A percentile compares a stretch with the other conserved stretches of the same genome.
These are phyloP conservation scores for Batillaria attramentaria DNA, from an alignment of 1,140 invertebrate genomes.

Conservation along the genomic window DNA sequence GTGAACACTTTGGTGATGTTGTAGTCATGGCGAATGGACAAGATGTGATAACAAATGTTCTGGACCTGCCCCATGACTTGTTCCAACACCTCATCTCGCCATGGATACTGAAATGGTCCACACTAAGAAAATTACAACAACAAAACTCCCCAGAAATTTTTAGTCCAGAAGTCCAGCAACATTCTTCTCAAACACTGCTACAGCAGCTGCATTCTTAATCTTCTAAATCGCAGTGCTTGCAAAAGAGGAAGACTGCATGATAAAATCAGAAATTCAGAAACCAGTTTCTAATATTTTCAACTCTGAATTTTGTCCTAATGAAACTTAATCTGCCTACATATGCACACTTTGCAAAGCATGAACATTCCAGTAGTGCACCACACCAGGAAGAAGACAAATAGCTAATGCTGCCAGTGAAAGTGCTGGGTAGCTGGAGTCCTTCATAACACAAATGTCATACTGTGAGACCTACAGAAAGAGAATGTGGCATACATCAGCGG, in stretches of 20 bases:
- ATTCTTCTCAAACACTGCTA: neutral
- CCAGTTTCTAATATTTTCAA: too few species aligned
- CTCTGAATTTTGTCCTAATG: too few species aligned
- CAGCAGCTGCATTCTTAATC: too few species aligned
- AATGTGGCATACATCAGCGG: constrained; percentile 48
- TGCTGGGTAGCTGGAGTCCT: neutral
- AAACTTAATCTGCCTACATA: too few species aligned
- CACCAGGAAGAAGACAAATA: neutral
- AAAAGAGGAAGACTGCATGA: too few species aligned
- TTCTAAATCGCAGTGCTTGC: too few species aligned
- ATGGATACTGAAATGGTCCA: neutral
- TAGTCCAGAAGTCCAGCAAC: neutral
- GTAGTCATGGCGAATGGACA: constrained; percentile 17
- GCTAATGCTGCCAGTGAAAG: neutral
- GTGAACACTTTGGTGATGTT: neutral
- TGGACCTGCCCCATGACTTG: constrained; percentile 7
- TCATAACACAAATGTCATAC: neutral
- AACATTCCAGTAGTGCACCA: too few species aligned
- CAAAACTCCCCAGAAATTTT: neutral
- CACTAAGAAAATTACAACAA: neutral
- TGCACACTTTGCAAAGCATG: too few species aligned
- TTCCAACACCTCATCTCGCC: constrained; percentile 16
- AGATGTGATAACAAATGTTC: neutral
- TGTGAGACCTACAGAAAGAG: neutral
- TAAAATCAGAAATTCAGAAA: too few species aligned